phyloP scores from a whole-genome alignment of 2,888 invertebrate genomes.

The Thecocarcelia acutangulata region DNA sequence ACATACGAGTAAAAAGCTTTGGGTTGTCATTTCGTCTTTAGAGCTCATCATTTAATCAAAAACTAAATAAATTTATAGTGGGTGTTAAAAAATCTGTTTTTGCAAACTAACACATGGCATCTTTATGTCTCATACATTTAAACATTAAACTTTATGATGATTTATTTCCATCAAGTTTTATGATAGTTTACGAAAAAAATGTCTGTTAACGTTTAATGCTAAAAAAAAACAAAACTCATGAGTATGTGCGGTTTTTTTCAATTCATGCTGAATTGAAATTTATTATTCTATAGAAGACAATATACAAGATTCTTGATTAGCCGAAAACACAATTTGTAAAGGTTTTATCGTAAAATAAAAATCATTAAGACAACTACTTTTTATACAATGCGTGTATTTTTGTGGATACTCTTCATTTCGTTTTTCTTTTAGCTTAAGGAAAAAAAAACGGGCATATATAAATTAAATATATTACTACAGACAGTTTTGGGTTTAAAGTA shows the following conservation, averaged over 20 bases:
- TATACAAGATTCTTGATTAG: constrained; percentile 62
- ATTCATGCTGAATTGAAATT: constrained; percentile 37
- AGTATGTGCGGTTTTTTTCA: background rate
- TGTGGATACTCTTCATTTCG: background rate
- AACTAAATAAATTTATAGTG: constrained; percentile 15
- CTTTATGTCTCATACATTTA: background rate
- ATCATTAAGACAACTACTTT: constrained; percentile 30
- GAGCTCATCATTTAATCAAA: background rate
- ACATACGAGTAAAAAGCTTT: too few relatives aligned
- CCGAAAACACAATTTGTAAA: constrained; percentile 55
- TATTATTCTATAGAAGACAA: constrained; percentile 51
- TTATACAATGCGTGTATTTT: background rate
- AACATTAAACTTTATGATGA: constrained; percentile 43
- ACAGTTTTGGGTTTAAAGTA: background rate
- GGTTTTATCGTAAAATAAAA: constrained; percentile 52
- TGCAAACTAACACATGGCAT: constrained; percentile 12
- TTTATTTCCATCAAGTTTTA: constrained; percentile 44
- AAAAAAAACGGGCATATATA: constrained; percentile 12
- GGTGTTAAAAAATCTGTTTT: constrained; percentile 33
- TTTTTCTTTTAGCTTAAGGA: background rate
- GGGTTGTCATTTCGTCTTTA: too few relatives aligned
- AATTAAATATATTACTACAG: constrained; percentile 9
- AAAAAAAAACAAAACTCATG: background rate
- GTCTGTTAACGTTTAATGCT: constrained; percentile 15
- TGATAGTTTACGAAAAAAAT: constrained; percentile 23